Percentiles rank a stretch among this genome's conserved stretches.
These are phyloP conservation scores for Bombylius major DNA, from an alignment of 2,888 invertebrate genomes.

Conservation along the genomic window DNA sequence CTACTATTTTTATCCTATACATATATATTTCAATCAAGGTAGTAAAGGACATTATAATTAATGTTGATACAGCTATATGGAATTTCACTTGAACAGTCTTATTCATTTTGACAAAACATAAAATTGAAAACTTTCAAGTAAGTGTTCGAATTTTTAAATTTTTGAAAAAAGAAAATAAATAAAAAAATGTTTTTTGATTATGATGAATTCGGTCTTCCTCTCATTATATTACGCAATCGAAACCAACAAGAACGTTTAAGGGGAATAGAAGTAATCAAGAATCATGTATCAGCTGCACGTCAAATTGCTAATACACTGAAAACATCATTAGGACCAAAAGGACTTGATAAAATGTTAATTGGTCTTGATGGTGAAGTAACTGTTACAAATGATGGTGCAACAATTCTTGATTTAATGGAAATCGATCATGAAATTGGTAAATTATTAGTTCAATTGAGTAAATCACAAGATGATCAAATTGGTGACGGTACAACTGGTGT, in stretches of 20 bases:
- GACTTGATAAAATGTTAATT: slow-evolving; percentile 96
- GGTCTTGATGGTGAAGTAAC: slow-evolving; percentile 94
- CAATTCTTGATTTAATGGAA: slow-evolving; percentile 96
- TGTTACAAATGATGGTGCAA: slow-evolving; percentile 98
- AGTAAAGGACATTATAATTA: no score
- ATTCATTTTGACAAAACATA: no score
- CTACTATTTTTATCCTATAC: no score
- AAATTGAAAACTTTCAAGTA: no score
- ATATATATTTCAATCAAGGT: no score
- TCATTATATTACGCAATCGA: slow-evolving; percentile 87
- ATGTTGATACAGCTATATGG: no score
- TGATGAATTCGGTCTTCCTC: slow-evolving; percentile 92
- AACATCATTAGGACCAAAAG: slow-evolving; percentile 93
- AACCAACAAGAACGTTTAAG: slow-evolving; percentile 80
- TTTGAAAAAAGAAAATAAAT: no score
- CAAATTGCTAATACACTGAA: slow-evolving; percentile 79
- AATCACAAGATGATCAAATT: slow-evolving; percentile 98
- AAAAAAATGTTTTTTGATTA: slow-evolving; percentile 52
- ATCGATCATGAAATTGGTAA: slow-evolving; percentile 98
- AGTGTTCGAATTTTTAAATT: no score
- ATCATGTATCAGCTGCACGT: slow-evolving; percentile 93
- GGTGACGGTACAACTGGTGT: slow-evolving; percentile 99
- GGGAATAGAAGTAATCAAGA: slow-evolving; percentile 91
- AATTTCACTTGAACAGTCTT: no score
- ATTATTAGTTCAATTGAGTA: slow-evolving; percentile 92